A percentile compares a stretch with the other conserved stretches of the same genome.
These are phyloP conservation scores for Ictidomys tridecemlineatus DNA, from an alignment of 2,113 vertebrate species.

Conservation along the genomic window DNA sequence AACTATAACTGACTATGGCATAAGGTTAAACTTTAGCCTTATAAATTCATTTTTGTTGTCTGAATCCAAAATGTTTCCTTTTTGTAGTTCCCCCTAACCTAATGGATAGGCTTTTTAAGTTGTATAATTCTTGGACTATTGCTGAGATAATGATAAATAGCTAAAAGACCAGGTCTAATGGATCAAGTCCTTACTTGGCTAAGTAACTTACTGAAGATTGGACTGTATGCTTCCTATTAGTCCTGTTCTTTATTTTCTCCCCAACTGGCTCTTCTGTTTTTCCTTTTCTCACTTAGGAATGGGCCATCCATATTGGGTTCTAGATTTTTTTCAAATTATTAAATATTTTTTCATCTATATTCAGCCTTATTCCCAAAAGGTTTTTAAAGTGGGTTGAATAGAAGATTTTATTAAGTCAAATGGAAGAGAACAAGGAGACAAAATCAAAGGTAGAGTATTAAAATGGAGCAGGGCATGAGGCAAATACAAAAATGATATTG, in stretches of 20 bases:
- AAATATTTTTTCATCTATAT: neutral
- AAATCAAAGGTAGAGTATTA: slow-evolving; percentile 45
- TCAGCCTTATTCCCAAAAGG: slow-evolving; percentile 45
- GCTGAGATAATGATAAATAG: neutral
- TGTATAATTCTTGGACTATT: neutral
- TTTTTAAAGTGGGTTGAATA: slow-evolving; percentile 58
- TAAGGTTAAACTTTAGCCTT: slow-evolving; percentile 31
- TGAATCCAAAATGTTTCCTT: slow-evolving; percentile 49
- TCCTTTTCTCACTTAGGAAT: neutral
- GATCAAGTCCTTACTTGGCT: neutral
- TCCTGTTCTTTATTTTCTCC: slow-evolving; percentile 27
- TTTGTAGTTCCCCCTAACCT: neutral
- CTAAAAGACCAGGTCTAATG: neutral
- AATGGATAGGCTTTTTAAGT: neutral
- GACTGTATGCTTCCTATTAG: neutral
- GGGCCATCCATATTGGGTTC: neutral
- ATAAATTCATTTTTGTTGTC: slow-evolving; percentile 32
- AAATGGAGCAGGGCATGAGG: neutral
- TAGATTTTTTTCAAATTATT: neutral
- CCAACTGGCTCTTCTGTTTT: neutral
- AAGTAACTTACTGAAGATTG: neutral
- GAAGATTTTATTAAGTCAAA: slow-evolving; percentile 60
- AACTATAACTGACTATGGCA: neutral
- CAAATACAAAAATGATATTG: slow-evolving; percentile 9
- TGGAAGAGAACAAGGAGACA: slow-evolving; percentile 32